These are phyloP conservation scores for Argentina silus DNA, from an alignment of 2,797 vertebrate species.

Conservation along the genomic window DNA sequence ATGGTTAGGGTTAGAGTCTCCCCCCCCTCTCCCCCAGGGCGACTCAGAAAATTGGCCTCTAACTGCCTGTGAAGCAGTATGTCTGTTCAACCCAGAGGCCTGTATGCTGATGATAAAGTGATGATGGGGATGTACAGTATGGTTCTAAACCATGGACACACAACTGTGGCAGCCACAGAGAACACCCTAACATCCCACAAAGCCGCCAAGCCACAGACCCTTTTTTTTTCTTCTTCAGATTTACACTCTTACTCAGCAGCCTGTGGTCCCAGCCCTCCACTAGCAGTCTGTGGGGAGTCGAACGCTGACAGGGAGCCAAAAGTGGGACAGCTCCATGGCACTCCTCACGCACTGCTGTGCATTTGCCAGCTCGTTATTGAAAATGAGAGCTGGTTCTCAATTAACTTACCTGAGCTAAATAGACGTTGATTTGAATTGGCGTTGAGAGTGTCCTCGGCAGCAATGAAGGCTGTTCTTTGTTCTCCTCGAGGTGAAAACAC, in stretches of 20 bases:
- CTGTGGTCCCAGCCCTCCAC: conserved; percentile 13
- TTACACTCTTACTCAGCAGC: conserved; percentile 10
- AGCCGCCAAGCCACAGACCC: conserved; percentile 15
- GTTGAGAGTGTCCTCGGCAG: not conserved
- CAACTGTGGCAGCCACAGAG: conserved; percentile 32
- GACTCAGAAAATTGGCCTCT: conserved; percentile 33
- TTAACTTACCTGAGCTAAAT: not conserved
- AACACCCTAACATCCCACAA: conserved; percentile 27
- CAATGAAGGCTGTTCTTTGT: conserved; percentile 3
- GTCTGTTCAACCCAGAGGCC: conserved; percentile 19
- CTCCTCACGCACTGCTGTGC: not conserved
- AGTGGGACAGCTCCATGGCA: not conserved
- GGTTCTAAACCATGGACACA: not conserved
- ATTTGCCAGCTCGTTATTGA: not conserved
- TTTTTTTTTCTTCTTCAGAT: no score
- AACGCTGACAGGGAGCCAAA: not conserved
- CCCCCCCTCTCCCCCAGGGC: conserved; percentile 13
- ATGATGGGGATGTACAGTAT: conserved; percentile 27
- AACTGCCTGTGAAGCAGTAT: conserved; percentile 33
- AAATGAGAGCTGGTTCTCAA: not conserved
- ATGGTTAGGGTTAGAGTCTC: conserved; percentile 30
- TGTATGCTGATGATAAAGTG: conserved; percentile 39
- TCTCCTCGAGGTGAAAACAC: not conserved
- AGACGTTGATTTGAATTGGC: conserved; percentile 2
- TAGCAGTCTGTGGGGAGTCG: not conserved